A percentile compares a stretch with the other conserved stretches of the same genome.
These are phyloP conservation scores for Apeira syringaria DNA, from an alignment of 2,888 invertebrate species.

Conservation along the genomic window DNA sequence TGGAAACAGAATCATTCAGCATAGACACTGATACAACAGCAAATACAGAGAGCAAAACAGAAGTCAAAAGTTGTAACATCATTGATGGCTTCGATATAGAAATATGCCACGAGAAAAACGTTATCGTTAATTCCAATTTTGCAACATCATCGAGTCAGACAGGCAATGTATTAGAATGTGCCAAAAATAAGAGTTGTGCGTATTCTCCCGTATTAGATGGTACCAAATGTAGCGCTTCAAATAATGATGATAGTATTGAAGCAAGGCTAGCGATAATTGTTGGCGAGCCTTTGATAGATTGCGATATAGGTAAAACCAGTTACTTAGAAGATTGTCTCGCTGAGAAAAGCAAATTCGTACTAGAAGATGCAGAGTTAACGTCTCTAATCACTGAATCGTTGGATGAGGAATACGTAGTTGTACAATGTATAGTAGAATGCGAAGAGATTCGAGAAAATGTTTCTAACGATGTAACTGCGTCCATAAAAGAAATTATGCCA, in stretches of 20 bases:
- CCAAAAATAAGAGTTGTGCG: too few relatives aligned
- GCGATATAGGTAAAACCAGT: background rate
- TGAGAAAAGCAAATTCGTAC: background rate
- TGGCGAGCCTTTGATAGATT: constrained; percentile 7
- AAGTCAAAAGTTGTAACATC: too few relatives aligned
- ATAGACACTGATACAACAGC: too few relatives aligned
- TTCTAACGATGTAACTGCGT: too few relatives aligned
- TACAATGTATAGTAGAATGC: background rate
- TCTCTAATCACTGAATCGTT: background rate
- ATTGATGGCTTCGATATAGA: too few relatives aligned
- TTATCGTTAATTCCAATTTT: too few relatives aligned
- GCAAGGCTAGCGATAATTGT: constrained; percentile 24
- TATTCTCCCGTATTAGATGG: background rate
- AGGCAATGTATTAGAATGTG: too few relatives aligned
- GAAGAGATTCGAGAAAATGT: background rate
- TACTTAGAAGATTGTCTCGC: background rate
- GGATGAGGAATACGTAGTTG: background rate
- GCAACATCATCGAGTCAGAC: too few relatives aligned
- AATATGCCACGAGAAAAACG: too few relatives aligned
- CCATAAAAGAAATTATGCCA: background rate
- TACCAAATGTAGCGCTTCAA: background rate
- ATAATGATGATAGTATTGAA: constrained; percentile 10
- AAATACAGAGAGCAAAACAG: too few relatives aligned
- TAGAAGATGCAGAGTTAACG: background rate
- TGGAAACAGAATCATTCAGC: too few relatives aligned